Percentiles rank a stretch among this genome's conserved stretches.
Evolutionary conservation across 2,113 vertebrate species (phyloP).

Genomic region (Laticauda colubrina): DNA sequence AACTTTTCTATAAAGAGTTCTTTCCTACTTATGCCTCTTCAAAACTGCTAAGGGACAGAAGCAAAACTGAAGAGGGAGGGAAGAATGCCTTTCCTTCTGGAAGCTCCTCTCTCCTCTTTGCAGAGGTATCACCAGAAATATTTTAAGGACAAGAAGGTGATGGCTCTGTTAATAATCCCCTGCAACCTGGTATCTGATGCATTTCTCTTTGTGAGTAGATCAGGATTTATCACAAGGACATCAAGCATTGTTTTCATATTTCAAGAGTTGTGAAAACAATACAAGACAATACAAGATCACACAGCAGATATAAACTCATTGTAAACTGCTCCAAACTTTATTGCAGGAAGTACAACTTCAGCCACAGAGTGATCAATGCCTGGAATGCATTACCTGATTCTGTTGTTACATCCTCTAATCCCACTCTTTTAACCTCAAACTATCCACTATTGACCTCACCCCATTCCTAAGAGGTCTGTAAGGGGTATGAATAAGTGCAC

Average conservation of each 20-base stretch:
- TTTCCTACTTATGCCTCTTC: background rate
- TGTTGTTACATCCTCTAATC: no score
- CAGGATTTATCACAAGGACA: slow-evolving; percentile 77
- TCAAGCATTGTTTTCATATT: slow-evolving; percentile 74
- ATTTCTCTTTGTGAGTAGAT: slow-evolving; percentile 78
- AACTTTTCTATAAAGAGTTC: background rate
- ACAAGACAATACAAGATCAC: no score
- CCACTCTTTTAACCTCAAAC: no score
- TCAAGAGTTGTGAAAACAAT: slow-evolving; percentile 56
- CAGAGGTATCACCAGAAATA: slow-evolving; percentile 71
- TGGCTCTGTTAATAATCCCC: slow-evolving; percentile 71
- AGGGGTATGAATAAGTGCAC: no score
- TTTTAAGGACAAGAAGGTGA: slow-evolving; percentile 31
- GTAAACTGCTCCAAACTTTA: no score
- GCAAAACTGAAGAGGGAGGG: background rate
- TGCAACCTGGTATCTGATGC: slow-evolving; percentile 73
- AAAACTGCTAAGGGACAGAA: background rate
- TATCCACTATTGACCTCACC: no score
- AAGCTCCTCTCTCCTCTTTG: slow-evolving; percentile 47
- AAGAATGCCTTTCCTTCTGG: slow-evolving; percentile 38
- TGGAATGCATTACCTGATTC: no score
- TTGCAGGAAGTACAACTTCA: no score
- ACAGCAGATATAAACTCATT: no score
- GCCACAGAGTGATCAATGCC: no score
- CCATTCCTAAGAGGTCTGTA: no score